Percentiles rank a stretch among this genome's conserved stretches.
These are phyloP conservation scores for Pogona vitticeps DNA, from an alignment of 2,113 vertebrate genomes.

Conservation along the genomic window DNA sequence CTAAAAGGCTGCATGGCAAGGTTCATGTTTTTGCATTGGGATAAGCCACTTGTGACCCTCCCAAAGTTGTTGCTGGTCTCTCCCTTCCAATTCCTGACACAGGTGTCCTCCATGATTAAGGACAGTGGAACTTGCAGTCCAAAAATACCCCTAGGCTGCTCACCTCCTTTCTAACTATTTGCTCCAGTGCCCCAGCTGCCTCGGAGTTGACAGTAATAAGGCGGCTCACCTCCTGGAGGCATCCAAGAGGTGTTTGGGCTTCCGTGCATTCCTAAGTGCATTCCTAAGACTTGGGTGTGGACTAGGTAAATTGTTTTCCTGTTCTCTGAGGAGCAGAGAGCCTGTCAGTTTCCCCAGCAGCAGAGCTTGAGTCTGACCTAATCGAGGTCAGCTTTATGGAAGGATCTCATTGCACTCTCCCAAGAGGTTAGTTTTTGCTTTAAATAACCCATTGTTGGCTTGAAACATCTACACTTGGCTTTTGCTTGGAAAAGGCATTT, in stretches of 20 bases:
- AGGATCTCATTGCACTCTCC: neutral
- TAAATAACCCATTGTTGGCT: neutral
- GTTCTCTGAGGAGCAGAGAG: neutral
- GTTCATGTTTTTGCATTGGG: too few species aligned
- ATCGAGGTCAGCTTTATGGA: neutral
- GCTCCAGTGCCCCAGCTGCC: neutral
- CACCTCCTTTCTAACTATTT: neutral
- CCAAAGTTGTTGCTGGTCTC: neutral
- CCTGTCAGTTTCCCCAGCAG: slow-evolving; percentile 8
- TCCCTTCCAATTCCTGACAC: neutral
- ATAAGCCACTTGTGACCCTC: neutral
- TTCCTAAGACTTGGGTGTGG: slow-evolving; percentile 24
- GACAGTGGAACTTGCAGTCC: neutral
- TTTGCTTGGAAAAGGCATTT: neutral
- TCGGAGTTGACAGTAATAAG: slow-evolving; percentile 9
- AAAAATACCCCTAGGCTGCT: neutral
- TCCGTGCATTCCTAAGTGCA: slow-evolving; percentile 28
- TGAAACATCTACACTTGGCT: neutral
- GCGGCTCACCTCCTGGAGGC: slow-evolving; percentile 4
- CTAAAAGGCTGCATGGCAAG: neutral
- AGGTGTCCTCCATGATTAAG: neutral
- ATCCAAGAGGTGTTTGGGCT: slow-evolving; percentile 11
- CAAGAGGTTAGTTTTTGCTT: neutral
- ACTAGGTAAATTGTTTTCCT: slow-evolving; percentile 18
- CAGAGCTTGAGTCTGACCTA: neutral